Conservation (phyloP, 2,888 invertebrate genomes). For the Pyrocoelia pectoralis region DNA sequence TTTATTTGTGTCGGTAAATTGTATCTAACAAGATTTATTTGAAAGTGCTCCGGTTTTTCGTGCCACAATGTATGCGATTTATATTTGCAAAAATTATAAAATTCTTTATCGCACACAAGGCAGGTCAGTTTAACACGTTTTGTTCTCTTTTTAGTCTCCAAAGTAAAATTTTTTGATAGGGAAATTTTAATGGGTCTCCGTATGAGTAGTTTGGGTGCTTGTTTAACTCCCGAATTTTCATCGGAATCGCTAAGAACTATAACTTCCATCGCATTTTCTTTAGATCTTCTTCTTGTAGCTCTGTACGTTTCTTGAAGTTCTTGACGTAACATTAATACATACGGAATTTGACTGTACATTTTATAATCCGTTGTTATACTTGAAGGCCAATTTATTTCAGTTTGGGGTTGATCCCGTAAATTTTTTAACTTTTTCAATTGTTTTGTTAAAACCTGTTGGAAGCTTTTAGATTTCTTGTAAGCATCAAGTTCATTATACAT, state of each 20-base stretch:
- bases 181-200: background rate
- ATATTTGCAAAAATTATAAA: constrained; percentile 24
- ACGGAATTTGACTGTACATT: constrained; percentile 14
- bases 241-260: background rate
- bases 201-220: background rate
- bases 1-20: background rate
- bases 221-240: background rate
- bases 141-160: background rate
- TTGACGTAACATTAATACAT: constrained; percentile 8
- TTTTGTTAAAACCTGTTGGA: background rate
- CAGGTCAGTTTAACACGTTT: constrained; percentile 15
- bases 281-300: background rate
- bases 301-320: background rate
- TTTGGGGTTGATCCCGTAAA: background rate
- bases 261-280: background rate
- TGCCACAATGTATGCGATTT: constrained; percentile 34
- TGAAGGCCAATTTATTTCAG: background rate
- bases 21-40: background rate
- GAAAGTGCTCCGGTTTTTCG: constrained; percentile 26
- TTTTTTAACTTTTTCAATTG: constrained; percentile 12
- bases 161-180: background rate
- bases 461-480: background rate
- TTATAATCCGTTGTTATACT: constrained; percentile 1
- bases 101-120: constrained; percentile 32
- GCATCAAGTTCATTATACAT: background rate